These are phyloP conservation scores for Arion vulgaris DNA, from an alignment of 1,140 invertebrate genomes.

Conservation along the genomic window DNA sequence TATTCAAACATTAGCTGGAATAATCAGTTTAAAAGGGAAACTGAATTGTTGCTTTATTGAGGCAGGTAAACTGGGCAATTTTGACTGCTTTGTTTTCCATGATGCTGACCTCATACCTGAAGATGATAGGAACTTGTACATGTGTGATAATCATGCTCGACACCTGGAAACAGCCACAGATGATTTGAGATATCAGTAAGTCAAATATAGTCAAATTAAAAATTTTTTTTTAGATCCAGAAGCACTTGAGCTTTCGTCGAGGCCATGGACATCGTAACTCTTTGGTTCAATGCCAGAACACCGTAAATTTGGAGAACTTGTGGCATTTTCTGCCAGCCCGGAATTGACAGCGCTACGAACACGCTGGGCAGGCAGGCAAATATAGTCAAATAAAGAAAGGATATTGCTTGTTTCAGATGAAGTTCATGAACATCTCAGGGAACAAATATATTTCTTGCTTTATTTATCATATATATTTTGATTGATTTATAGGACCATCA, in stretches of 20 bases:
- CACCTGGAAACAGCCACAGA: slow-evolving; percentile 69
- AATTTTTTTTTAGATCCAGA: no score
- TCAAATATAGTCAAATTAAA: not conserved
- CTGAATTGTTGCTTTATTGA: slow-evolving; percentile 69
- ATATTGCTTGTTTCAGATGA: no score
- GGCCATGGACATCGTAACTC: no score
- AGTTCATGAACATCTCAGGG: no score
- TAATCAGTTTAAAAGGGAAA: slow-evolving; percentile 67
- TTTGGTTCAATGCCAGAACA: no score
- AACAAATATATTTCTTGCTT: no score
- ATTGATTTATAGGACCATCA: no score
- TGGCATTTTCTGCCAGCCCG: not conserved
- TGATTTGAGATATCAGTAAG: slow-evolving; percentile 70
- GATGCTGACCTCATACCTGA: slow-evolving; percentile 70
- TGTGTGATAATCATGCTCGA: slow-evolving; percentile 66
- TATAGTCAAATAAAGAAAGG: no score
- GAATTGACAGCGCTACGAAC: not conserved
- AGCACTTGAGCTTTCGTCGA: no score
- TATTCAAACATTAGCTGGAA: slow-evolving; percentile 38
- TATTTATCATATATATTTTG: no score
- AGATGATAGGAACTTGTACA: slow-evolving; percentile 68
- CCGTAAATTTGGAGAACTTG: no score
- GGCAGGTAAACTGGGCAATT: slow-evolving; percentile 58
- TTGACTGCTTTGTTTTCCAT: slow-evolving; percentile 71
- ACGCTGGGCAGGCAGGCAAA: no score